Evolutionary conservation across 2,797 vertebrate species (phyloP).

Genomic region (Pangasius macronema): DNA sequence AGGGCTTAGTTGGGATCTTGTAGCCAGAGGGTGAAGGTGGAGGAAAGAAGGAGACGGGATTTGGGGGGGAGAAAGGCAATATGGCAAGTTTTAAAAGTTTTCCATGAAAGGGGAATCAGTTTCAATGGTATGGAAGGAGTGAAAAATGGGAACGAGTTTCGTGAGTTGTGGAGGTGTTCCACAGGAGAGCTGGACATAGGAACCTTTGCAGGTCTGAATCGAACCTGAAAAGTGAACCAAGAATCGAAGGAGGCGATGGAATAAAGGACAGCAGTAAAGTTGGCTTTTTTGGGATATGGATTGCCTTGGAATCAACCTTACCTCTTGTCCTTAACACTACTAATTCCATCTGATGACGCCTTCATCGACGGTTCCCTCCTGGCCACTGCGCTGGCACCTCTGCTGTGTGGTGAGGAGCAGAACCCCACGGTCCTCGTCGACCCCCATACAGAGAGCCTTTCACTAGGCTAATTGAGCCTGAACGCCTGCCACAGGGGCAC

Average conservation of each 20-base stretch:
- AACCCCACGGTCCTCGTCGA: not conserved
- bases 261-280: not conserved
- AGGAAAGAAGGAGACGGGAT: slow-evolving; percentile 52
- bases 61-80: slow-evolving; percentile 1
- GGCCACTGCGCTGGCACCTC: not conserved
- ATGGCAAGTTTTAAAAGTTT: slow-evolving; percentile 30
- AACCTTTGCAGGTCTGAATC: slow-evolving; percentile 8
- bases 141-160: slow-evolving; percentile 56
- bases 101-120: not conserved
- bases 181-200: not conserved
- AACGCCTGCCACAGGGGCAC: slow-evolving; percentile 46
- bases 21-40: slow-evolving; percentile 35
- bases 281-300: not conserved
- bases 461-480: slow-evolving; percentile 45
- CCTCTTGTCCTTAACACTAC: not conserved
- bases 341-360: not conserved
- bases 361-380: not conserved
- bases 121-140: slow-evolving; percentile 19
- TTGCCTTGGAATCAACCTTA: not conserved
- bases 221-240: not conserved
- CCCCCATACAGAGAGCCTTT: slow-evolving; percentile 55
- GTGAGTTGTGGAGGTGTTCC: slow-evolving; percentile 31
- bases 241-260: not conserved
- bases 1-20: slow-evolving; percentile 49
- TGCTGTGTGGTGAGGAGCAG: not conserved